These are phyloP conservation scores for Garra rufa DNA, from an alignment of 2,113 vertebrate genomes.

Conservation along the genomic window DNA sequence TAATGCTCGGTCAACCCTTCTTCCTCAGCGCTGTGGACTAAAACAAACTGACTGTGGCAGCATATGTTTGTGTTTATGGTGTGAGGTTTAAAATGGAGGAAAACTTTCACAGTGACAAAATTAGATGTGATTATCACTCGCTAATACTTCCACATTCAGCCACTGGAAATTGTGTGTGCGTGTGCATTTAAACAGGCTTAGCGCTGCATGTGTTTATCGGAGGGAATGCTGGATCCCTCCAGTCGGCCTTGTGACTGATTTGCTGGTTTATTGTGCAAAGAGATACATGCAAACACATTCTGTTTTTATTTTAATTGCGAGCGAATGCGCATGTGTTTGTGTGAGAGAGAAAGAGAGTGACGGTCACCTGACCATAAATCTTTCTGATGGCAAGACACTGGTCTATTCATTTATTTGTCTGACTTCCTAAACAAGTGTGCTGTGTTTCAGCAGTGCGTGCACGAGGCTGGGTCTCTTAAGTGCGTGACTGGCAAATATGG, in stretches of 20 bases:
- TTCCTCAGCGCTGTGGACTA: not conserved
- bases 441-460: not conserved
- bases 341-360: constrained; percentile 2
- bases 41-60: not conserved
- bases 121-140: constrained; percentile 21
- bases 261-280: not conserved
- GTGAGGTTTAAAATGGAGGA: not conserved
- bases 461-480: not conserved
- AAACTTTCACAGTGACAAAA: constrained; percentile 9
- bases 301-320: constrained; percentile 11
- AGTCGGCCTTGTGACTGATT: constrained; percentile 12
- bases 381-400: not conserved
- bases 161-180: not conserved
- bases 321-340: constrained; percentile 21
- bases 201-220: constrained; percentile 11
- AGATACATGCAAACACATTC: not conserved
- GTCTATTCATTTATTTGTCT: constrained; percentile 16
- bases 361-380: not conserved
- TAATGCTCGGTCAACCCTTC: not conserved
- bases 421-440: not conserved
- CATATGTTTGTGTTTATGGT: constrained; percentile 16
- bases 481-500: constrained; percentile 24
- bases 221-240: not conserved
- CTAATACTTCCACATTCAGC: constrained; percentile 15
- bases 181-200: constrained; percentile 3